Percentiles rank a stretch among this genome's conserved stretches.
Evolutionary conservation across 2,113 vertebrate species (phyloP).

Genomic region (Pyrgilauda ruficollis): DNA sequence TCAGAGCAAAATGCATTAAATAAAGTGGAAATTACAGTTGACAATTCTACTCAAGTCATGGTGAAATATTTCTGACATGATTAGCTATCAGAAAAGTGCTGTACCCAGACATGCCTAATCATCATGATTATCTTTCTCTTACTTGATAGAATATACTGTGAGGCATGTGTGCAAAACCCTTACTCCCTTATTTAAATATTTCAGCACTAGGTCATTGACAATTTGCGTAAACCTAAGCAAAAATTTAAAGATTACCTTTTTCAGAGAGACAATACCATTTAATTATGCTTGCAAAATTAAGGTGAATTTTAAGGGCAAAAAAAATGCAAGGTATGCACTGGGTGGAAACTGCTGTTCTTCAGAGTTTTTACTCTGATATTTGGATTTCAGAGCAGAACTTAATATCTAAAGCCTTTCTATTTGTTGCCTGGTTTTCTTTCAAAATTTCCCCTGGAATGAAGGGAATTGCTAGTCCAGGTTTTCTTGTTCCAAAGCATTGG

Average conservation of each 20-base stretch:
- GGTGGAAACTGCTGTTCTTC: background rate
- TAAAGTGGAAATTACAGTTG: background rate
- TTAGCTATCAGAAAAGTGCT: background rate
- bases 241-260: background rate
- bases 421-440: background rate
- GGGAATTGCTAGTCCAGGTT: background rate
- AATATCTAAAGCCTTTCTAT: slow-evolving; percentile 2
- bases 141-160: background rate
- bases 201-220: background rate
- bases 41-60: background rate
- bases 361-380: background rate
- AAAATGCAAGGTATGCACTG: background rate
- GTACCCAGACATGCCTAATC: background rate
- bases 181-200: background rate
- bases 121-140: background rate
- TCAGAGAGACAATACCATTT: background rate
- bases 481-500: background rate
- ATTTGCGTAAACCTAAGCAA: background rate
- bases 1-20: background rate
- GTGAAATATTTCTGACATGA: background rate
- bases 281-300: background rate
- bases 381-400: background rate
- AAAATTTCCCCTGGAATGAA: background rate
- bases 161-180: background rate
- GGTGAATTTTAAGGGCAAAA: background rate